Evolutionary conservation across 2,888 invertebrate species (phyloP), one percentile per base, ranked within the genome.

Genomic region (Drosophila lutescens): DNA sequence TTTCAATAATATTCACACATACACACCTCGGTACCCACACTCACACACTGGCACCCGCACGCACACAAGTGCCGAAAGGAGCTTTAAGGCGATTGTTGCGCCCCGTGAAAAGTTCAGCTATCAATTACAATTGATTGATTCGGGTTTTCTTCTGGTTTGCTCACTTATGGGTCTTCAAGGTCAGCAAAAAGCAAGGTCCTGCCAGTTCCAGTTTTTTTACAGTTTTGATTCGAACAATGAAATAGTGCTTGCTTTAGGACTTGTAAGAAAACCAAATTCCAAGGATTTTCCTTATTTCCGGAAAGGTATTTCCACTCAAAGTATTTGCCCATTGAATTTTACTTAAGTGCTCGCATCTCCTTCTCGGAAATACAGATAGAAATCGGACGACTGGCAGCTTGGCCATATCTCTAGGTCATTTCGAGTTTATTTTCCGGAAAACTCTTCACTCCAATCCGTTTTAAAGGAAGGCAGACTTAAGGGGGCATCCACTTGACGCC

Each of bases 1-100:
- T 80, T 79, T 79, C 77, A 84, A 80, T 83, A 81, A 83, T 77
- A 77, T 77, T 66, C 79, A 65, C 78, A 74, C 74, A 75, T 65
- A 59, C 32, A 71, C 49, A 68, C 46, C 63, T 60, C 38, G 23
- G 4, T 34, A 55, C 50, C n/a, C 7, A 47, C 43, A 43, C 23
- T 23, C 23, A 26, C 26, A 26, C 26, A 26, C 26, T 26, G 5
- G 23, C 41, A 26, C 46, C 1, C 17, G 23, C 20, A 44, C 15
- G 43, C 34, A 65, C 20, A 58, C 26, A 32, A 40, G 17, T n/a
- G 7, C 0, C 8, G 41, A 32, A 34, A 40, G 26, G 26, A 34
- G 51, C 53, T 62, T 53, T 40, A 41, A 62, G 65, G 40, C 38
- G 17, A 53, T 47, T 65, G 62, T 47, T 53, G 62, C 46, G 23